Evolutionary conservation across 2,113 vertebrate species (phyloP).

Genomic region (Alouatta palliata): DNA sequence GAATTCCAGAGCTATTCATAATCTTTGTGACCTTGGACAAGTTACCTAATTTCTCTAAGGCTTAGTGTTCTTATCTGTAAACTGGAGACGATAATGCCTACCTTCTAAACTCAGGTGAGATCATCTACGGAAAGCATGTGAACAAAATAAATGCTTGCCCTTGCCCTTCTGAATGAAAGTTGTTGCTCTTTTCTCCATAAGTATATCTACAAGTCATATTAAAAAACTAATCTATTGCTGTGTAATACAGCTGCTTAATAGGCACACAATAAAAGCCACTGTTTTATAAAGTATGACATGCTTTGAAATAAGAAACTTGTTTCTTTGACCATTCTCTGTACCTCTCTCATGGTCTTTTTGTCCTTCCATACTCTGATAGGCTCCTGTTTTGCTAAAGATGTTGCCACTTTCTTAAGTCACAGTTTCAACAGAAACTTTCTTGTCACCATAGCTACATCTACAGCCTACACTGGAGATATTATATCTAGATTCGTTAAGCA

Average conservation of each 20-base stretch:
- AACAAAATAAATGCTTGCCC: background rate
- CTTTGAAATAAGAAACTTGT: background rate
- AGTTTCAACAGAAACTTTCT: slow-evolving; percentile 21
- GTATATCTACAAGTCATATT: background rate
- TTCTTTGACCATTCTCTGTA: background rate
- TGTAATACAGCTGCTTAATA: background rate
- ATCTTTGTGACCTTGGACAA: background rate
- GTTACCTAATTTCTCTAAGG: background rate
- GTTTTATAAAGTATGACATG: background rate
- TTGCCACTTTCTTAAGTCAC: slow-evolving; percentile 40
- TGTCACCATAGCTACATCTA: slow-evolving; percentile 70
- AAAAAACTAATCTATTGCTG: background rate
- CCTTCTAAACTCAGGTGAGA: background rate
- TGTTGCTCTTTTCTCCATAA: background rate
- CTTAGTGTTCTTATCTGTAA: background rate
- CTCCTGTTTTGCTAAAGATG: slow-evolving; percentile 48
- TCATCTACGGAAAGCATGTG: background rate
- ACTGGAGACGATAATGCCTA: background rate
- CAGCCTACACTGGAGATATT: slow-evolving; percentile 66
- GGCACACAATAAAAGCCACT: background rate
- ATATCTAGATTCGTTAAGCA: slow-evolving; percentile 71
- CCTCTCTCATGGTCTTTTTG: background rate
- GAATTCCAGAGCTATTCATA: background rate
- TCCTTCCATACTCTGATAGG: background rate
- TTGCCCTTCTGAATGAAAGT: background rate